Conservation (phyloP, 2,797 vertebrate species). For the Muscicapa striata region DNA sequence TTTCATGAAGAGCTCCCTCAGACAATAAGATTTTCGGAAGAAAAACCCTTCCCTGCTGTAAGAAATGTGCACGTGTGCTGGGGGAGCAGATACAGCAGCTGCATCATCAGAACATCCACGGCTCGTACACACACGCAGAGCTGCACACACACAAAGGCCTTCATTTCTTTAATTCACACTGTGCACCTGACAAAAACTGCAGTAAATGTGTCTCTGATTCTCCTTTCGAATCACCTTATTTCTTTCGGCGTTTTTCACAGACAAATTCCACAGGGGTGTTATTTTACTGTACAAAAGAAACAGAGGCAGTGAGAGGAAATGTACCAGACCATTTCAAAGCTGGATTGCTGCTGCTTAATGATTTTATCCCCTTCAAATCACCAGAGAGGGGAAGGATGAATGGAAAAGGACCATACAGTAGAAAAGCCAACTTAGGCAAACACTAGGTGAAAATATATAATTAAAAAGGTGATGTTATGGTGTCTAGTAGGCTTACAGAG, state of each 20-base stretch:
- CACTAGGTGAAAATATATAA: slow-evolving; percentile 69
- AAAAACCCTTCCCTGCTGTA: neutral
- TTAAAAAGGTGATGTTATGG: slow-evolving; percentile 68
- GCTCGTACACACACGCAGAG: neutral
- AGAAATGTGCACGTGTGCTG: neutral
- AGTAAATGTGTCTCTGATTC: slow-evolving; percentile 23
- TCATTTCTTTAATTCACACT: neutral
- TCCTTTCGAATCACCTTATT: slow-evolving; percentile 11
- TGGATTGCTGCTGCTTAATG: slow-evolving; percentile 71
- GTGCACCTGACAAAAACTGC: neutral
- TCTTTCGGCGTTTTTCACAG: slow-evolving; percentile 1
- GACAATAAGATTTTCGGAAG: neutral
- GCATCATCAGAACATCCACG: neutral
- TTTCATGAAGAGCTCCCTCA: neutral
- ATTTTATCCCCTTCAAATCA: slow-evolving; percentile 63
- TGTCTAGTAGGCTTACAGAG: slow-evolving; percentile 75
- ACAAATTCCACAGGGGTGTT: slow-evolving; percentile 24
- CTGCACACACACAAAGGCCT: neutral
- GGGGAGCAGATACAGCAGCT: slow-evolving; percentile 5
- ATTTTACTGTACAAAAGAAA: slow-evolving; percentile 21
- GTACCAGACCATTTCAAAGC: slow-evolving; percentile 67
- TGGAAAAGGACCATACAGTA: slow-evolving; percentile 64
- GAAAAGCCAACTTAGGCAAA: slow-evolving; percentile 69
- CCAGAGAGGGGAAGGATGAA: slow-evolving; percentile 65
- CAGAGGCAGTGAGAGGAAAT: slow-evolving; percentile 35